Percentiles rank a stretch among this genome's conserved stretches.
Conservation (phyloP, 2,113 vertebrate species). For the Brachypteracias leptosomus region DNA sequence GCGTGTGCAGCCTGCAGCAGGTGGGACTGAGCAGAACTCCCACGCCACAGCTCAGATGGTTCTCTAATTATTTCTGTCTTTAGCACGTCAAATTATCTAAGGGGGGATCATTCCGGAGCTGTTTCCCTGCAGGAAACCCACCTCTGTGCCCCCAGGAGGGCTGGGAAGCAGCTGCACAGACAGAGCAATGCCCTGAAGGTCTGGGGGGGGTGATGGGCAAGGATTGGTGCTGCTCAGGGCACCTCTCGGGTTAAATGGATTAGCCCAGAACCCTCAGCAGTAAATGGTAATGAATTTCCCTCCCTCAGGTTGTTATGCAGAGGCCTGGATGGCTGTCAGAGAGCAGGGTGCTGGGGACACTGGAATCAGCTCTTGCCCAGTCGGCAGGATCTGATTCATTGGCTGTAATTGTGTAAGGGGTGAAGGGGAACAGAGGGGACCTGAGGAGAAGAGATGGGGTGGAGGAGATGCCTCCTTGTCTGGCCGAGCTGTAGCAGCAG, state of each 20-base stretch:
- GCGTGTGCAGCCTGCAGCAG: conserved; percentile 4
- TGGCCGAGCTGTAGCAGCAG: background rate
- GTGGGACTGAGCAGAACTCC: conserved; percentile 36
- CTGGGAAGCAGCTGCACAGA: background rate
- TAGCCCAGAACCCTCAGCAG: background rate
- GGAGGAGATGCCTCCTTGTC: background rate
- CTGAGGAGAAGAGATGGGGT: background rate
- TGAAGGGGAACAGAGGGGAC: background rate
- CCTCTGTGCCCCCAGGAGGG: background rate
- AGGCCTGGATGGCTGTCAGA: background rate
- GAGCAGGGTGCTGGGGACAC: background rate
- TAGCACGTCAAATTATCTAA: background rate
- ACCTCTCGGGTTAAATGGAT: background rate
- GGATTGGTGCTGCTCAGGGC: background rate
- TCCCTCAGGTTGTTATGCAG: conserved; percentile 37
- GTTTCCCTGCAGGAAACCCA: background rate
- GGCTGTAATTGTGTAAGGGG: conserved; percentile 38
- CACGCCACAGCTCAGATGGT: background rate
- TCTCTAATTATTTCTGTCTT: conserved; percentile 38
- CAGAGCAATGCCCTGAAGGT: background rate
- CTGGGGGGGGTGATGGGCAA: background rate
- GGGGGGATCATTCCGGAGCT: background rate
- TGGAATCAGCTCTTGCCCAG: background rate
- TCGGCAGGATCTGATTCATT: conserved; percentile 1
- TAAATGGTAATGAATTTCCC: conserved; percentile 27